These are phyloP conservation scores for Ptyas mucosa DNA, from an alignment of 2,113 vertebrate species.

Conservation along the genomic window DNA sequence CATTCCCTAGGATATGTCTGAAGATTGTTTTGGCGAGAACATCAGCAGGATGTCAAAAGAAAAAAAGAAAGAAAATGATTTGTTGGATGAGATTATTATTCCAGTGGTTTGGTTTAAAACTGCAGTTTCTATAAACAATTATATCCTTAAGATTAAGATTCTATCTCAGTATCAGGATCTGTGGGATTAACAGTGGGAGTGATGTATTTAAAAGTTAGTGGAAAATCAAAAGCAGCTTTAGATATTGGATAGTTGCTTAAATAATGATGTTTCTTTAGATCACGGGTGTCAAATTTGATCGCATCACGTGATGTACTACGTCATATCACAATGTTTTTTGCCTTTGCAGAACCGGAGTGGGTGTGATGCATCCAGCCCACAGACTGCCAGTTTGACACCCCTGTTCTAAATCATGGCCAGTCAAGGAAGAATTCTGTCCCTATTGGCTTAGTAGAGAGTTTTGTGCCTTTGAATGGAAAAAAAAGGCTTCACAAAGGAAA, in stretches of 20 bases:
- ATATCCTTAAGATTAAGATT: background rate
- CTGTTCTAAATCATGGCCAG: background rate
- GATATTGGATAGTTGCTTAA: background rate
- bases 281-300: no score
- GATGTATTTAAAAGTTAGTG: conserved; percentile 21
- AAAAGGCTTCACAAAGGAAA: background rate
- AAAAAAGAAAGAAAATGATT: rapidly evolving
- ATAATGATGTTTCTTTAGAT: background rate
- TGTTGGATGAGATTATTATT: conserved; percentile 9
- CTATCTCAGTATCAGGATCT: background rate
- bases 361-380: no score
- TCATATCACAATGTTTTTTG: no score
- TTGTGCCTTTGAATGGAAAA: conserved; percentile 37
- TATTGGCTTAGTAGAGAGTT: conserved; percentile 24
- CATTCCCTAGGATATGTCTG: background rate
- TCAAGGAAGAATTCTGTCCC: background rate
- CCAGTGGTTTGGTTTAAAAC: conserved; percentile 3
- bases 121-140: background rate
- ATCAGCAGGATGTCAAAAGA: background rate
- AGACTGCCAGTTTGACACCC: no score
- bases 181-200: background rate
- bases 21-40: rapidly evolving
- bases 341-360: no score
- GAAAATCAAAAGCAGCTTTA: background rate
- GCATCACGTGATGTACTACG: rapidly evolving